phyloP scores from a whole-genome alignment of 2,888 invertebrate genomes.

The Spisula subtruncata region DNA sequence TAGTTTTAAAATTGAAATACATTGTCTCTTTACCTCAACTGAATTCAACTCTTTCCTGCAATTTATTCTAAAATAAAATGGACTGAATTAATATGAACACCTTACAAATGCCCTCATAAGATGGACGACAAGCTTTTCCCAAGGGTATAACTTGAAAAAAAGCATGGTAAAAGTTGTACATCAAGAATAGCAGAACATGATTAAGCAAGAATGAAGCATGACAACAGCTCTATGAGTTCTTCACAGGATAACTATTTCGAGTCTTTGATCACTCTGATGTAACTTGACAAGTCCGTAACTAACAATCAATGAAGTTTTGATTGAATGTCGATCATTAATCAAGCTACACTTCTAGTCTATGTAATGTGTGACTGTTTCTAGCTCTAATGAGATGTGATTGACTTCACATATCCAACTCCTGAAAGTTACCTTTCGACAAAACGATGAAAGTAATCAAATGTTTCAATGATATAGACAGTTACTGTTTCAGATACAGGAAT shows the following conservation, averaged over 20 bases:
- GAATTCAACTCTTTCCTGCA: too few relatives aligned
- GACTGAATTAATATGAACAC: too few relatives aligned
- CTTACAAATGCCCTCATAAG: too few relatives aligned
- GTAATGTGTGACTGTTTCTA: too few relatives aligned
- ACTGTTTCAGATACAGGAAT: background rate
- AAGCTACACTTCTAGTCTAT: background rate
- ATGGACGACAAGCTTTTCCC: too few relatives aligned
- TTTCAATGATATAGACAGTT: background rate
- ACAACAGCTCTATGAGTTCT: background rate
- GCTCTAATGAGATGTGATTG: conserved; percentile 39
- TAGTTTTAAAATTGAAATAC: too few relatives aligned
- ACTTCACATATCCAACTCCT: conserved; percentile 10
- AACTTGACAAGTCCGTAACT: background rate
- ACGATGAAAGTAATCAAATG: background rate
- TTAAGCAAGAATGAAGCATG: too few relatives aligned
- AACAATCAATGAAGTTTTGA: conserved; percentile 7
- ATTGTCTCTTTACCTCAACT: too few relatives aligned
- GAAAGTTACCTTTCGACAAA: conserved; percentile 27
- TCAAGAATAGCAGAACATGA: too few relatives aligned
- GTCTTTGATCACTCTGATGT: conserved; percentile 5
- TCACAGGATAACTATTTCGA: background rate
- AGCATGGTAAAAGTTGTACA: too few relatives aligned
- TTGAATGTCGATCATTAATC: conserved; percentile 22
- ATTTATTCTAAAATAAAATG: too few relatives aligned
- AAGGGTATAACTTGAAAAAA: too few relatives aligned